Evolutionary conservation across 2,797 vertebrate species (phyloP), one percentile per base, ranked within the genome.

Genomic region (Sebastes ruberrimus): DNA sequence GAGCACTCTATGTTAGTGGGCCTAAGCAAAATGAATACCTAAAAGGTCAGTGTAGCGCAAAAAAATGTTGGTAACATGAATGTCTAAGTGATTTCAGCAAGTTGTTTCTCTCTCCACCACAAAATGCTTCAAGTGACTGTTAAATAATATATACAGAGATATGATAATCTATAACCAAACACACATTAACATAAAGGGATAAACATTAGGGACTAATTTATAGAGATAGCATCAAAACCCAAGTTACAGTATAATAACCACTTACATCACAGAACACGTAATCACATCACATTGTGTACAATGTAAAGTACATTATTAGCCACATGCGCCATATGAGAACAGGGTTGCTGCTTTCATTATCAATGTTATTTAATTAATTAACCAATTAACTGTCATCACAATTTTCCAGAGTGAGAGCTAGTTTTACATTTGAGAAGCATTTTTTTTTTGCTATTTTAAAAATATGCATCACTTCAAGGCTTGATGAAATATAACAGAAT

Each of bases 31-130:
- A 46, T 53, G 55, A 30, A 38, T 38, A 38, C 35, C 57, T 71
- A 27, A 80, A 72, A 46, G 73, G 70, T 82, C 83, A 81, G 52
- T 11, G 68, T 0, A 46, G 76, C 27, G 55, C 53, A 42, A 59
- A 11, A 33, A 33, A 27, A 3, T 57, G 33, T 7, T 18, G 11
- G 3, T 3, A 11, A 56, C 59, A n/a, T 16, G 2, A 61, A 60
- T 16, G 42, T 66, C 27, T 33, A 11, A 61, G 63, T 70, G 42
- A 30, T 49, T 62, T 66, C 23, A 56, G 53, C 25, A 25, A 18
- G 23, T 23, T 73, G 35, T 8, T 55, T 65, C 22, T 70, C 52
- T 61, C 18, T 59, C 7, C 8, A 20, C 1, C 20, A 9, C 18
- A 57, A 8, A 57, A 32, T n/a, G n/a, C 16, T 55, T 32, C 20